Percentiles rank a stretch among this genome's conserved stretches.
Evolutionary conservation across 1,140 invertebrate species (phyloP).

Genomic region (Diorhabda sublineata): DNA sequence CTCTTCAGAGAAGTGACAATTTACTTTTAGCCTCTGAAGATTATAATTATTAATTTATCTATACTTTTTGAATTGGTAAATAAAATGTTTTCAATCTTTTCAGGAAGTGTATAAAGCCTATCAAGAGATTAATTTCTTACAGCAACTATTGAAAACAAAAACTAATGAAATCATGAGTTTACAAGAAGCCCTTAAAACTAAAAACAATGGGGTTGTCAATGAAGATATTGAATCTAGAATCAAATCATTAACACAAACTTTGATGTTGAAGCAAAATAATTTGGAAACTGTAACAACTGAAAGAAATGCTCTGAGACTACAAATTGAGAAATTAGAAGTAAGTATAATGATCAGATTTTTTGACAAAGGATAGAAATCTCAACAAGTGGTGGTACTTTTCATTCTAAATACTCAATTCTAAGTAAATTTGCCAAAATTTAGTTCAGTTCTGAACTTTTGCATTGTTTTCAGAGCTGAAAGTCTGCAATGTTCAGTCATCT

Average conservation of each 20-base stretch:
- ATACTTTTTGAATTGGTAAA: too few relatives aligned
- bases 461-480: too few relatives aligned
- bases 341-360: constrained; percentile 25
- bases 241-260: constrained; percentile 68
- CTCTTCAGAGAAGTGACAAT: too few relatives aligned
- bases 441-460: too few relatives aligned
- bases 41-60: too few relatives aligned
- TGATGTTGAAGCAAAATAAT: constrained; percentile 75
- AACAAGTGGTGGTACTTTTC: too few relatives aligned
- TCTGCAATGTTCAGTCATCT: too few relatives aligned
- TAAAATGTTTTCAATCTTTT: constrained; percentile 18
- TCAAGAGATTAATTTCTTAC: constrained; percentile 49
- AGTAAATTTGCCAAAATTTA: too few relatives aligned
- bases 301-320: constrained; percentile 71
- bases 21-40: too few relatives aligned
- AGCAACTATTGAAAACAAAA: constrained; percentile 35
- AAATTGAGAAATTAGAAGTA: constrained; percentile 75
- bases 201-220: constrained; percentile 23
- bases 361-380: not conserved
- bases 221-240: constrained; percentile 65
- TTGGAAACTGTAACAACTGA: constrained; percentile 74
- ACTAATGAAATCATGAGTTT: constrained; percentile 30
- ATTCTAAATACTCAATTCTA: too few relatives aligned
- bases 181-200: constrained; percentile 25
- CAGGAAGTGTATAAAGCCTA: constrained; percentile 55